Percentiles rank a stretch among this genome's conserved stretches.
phyloP scores from a whole-genome alignment of 2,113 vertebrate species.

The Plestiodon gilberti region DNA sequence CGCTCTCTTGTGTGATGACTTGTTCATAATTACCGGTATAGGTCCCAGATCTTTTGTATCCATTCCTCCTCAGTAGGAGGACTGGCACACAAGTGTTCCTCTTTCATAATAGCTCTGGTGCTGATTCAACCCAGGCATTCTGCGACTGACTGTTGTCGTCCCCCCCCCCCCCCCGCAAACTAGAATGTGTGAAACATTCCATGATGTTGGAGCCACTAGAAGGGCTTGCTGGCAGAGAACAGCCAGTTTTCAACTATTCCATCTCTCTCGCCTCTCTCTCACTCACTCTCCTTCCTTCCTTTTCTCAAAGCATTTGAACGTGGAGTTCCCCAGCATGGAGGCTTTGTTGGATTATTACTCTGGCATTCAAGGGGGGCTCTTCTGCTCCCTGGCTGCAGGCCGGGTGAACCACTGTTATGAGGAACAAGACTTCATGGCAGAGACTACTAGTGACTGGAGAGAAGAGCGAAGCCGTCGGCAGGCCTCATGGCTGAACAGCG shows the following conservation, averaged over 20 bases:
- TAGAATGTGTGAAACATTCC: background rate
- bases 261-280: background rate
- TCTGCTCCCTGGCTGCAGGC: conserved; percentile 79
- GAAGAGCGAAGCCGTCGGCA: conserved; percentile 32
- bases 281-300: background rate
- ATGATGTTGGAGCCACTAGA: background rate
- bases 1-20: too few relatives aligned
- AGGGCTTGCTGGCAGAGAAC: background rate
- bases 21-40: too few relatives aligned
- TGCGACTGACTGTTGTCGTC: background rate
- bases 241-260: background rate
- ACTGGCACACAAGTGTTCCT: background rate
- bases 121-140: too few relatives aligned
- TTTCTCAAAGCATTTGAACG: conserved; percentile 78
- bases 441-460: background rate
- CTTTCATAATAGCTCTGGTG: background rate
- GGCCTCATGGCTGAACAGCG: conserved; percentile 34
- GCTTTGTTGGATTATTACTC: conserved; percentile 88
- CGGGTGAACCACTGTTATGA: conserved; percentile 90
- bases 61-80: too few relatives aligned
- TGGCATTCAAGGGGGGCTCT: conserved; percentile 73
- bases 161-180: too few relatives aligned
- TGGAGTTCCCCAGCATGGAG: conserved; percentile 82
- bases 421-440: conserved; percentile 70
- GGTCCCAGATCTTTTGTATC: too few relatives aligned